These are phyloP conservation scores for Griposia aprilina DNA, from an alignment of 2,888 invertebrate species.

Conservation along the genomic window DNA sequence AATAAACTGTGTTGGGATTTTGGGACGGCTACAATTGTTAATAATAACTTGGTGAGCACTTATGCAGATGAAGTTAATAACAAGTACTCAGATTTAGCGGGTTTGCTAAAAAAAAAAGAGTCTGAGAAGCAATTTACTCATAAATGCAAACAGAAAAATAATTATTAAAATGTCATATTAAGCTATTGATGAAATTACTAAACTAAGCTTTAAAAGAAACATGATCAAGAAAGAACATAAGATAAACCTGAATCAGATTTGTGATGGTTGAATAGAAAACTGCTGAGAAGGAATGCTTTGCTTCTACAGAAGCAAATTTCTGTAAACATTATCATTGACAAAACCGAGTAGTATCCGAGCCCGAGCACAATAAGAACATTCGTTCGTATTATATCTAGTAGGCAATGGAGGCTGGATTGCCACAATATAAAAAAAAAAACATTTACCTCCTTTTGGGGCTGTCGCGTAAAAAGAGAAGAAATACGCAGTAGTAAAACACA, in stretches of 20 bases:
- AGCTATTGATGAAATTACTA: background rate
- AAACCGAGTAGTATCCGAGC: background rate
- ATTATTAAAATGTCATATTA: background rate
- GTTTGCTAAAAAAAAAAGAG: background rate
- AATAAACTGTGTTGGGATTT: constrained; percentile 23
- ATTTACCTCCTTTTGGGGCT: too few relatives aligned
- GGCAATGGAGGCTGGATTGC: background rate
- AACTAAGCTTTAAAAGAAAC: background rate
- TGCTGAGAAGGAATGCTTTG: background rate
- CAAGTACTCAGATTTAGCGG: background rate
- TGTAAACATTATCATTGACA: background rate
- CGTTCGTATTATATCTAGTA: background rate
- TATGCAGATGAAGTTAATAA: background rate
- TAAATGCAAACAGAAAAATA: background rate
- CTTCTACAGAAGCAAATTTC: background rate
- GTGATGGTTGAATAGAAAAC: background rate
- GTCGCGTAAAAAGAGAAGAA: background rate
- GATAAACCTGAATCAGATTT: background rate
- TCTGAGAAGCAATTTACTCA: background rate
- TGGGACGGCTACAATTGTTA: background rate
- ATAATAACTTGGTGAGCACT: constrained; percentile 15
- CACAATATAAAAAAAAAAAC: background rate
- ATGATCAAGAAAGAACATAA: background rate
- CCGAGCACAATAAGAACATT: background rate
- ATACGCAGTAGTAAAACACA: background rate